phyloP scores from a whole-genome alignment of 2,888 invertebrate genomes.

The Hartigia nigra region DNA sequence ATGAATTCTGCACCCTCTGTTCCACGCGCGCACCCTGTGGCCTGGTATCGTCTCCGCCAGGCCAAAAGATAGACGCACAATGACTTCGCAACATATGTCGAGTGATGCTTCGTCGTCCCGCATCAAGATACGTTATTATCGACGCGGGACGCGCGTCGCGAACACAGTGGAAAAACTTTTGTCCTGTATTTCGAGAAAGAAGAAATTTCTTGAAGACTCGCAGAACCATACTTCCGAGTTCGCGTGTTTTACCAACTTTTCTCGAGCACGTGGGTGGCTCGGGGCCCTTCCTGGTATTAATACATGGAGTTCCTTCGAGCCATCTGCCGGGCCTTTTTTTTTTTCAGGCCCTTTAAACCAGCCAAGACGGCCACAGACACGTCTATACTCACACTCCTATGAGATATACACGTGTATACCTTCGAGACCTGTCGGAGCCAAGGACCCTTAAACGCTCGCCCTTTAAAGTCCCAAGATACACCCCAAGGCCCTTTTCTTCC shows the following conservation, averaged over 20 bases:
- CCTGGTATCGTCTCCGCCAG: background rate
- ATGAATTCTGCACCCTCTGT: background rate
- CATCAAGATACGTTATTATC: constrained; percentile 58
- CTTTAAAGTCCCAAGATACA: constrained; percentile 40
- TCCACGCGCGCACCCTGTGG: background rate
- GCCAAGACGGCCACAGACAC: constrained; percentile 41
- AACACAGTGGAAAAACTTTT: background rate
- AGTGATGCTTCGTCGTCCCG: constrained; percentile 44
- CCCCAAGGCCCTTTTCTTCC: background rate
- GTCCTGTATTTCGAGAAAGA: background rate
- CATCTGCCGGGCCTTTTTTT: constrained; percentile 43
- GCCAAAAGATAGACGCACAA: constrained; percentile 33
- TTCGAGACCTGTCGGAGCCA: constrained; percentile 59
- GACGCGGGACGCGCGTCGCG: background rate
- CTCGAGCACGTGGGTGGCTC: constrained; percentile 42
- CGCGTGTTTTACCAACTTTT: constrained; percentile 10
- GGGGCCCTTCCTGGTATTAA: constrained; percentile 6
- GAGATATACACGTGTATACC: constrained; percentile 38
- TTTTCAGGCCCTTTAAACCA: constrained; percentile 54
- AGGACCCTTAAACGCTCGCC: constrained; percentile 52
- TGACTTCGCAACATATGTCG: constrained; percentile 58
- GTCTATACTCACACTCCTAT: constrained; percentile 22
- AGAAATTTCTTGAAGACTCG: background rate
- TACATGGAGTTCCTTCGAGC: constrained; percentile 45
- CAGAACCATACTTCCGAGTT: background rate